Percentiles rank a stretch among this genome's conserved stretches.
Evolutionary conservation across 2,888 invertebrate genomes (phyloP).

Genomic region (Tridacna gigas): DNA sequence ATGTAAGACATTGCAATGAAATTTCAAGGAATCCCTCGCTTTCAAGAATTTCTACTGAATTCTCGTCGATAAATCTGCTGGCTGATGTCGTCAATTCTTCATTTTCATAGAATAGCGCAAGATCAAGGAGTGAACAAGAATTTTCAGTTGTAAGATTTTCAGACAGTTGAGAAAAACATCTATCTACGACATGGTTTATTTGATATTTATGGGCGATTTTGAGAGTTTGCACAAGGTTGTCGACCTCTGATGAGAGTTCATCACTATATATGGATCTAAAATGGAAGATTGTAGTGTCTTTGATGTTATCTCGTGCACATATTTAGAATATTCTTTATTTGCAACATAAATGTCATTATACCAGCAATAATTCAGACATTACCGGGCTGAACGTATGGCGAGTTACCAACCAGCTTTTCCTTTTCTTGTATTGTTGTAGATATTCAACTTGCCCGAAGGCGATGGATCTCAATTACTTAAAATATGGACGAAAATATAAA

Average conservation of each 20-base stretch:
- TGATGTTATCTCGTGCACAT: background rate
- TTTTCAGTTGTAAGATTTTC: slow-evolving; percentile 17
- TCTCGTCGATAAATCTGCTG: slow-evolving; percentile 38
- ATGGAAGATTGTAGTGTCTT: background rate
- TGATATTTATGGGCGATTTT: slow-evolving; percentile 10
- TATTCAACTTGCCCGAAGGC: too few relatives aligned
- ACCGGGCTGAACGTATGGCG: too few relatives aligned
- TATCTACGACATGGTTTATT: background rate
- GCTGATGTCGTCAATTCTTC: slow-evolving; percentile 19
- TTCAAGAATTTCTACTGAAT: slow-evolving; percentile 35
- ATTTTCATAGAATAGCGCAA: slow-evolving; percentile 40
- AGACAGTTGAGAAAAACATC: background rate
- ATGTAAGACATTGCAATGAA: slow-evolving; percentile 21
- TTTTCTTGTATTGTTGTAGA: too few relatives aligned
- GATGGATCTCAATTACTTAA: too few relatives aligned
- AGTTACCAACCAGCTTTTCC: too few relatives aligned
- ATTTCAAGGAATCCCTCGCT: slow-evolving; percentile 38
- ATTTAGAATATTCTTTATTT: too few relatives aligned
- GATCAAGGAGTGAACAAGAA: slow-evolving; percentile 34
- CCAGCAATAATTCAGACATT: too few relatives aligned
- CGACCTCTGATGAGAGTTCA: background rate
- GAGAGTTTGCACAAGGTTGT: background rate
- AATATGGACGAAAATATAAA: too few relatives aligned
- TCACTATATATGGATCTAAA: background rate
- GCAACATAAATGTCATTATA: too few relatives aligned